phyloP scores from a whole-genome alignment of 2,888 invertebrate genomes.

The Drosophila monieri region DNA sequence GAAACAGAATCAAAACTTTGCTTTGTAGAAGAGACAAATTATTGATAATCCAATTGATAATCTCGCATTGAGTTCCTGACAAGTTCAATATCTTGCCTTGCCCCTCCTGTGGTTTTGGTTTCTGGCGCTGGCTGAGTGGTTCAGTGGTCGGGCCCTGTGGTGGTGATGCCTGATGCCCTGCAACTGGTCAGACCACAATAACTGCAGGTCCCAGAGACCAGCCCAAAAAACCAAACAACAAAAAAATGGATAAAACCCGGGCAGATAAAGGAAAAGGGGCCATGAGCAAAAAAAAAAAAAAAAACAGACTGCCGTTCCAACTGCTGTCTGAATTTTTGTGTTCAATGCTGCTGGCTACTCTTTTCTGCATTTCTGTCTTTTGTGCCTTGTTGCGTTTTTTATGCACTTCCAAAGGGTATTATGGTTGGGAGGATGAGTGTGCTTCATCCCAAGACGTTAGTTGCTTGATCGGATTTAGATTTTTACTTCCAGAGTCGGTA shows the following conservation, averaged over 20 bases:
- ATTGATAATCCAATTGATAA: constrained; percentile 15
- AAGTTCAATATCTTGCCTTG: constrained; percentile 27
- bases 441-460: not conserved
- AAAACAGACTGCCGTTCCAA: constrained; percentile 57
- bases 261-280: constrained; percentile 33
- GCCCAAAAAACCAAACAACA: constrained; percentile 42
- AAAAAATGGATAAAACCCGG: constrained; percentile 11
- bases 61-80: constrained; percentile 12
- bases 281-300: constrained; percentile 24
- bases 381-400: not conserved
- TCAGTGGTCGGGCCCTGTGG: constrained; percentile 1
- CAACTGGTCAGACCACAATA: constrained; percentile 53
- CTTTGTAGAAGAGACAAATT: too few species aligned
- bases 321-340: constrained; percentile 52
- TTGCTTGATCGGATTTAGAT: too few species aligned
- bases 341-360: constrained; percentile 24
- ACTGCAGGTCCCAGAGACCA: constrained; percentile 46
- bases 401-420: not conserved
- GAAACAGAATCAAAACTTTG: too few species aligned
- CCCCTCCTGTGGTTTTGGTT: constrained; percentile 16
- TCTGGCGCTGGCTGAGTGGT: constrained; percentile 7
- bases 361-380: constrained; percentile 16
- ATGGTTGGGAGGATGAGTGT: not conserved
- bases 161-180: constrained; percentile 20
- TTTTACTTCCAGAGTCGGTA: not conserved